A percentile compares a stretch with the other conserved stretches of the same genome.
These are phyloP conservation scores for Chaetodon auriga DNA, from an alignment of 2,113 vertebrate species.

Conservation along the genomic window DNA sequence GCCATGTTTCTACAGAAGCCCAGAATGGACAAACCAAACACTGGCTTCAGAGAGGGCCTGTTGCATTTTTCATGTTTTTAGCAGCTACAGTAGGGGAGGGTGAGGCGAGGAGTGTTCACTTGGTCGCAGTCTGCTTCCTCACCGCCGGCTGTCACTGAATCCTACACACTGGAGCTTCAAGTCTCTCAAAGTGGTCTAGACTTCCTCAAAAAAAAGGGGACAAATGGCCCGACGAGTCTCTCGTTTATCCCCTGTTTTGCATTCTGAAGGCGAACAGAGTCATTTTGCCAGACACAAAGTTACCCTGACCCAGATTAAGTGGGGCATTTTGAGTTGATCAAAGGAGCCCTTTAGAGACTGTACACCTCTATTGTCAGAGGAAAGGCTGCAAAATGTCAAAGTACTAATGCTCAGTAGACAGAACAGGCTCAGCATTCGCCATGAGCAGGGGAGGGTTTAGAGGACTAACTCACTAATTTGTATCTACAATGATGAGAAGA, in stretches of 20 bases:
- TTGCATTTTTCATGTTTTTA: no score
- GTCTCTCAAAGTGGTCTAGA: slow-evolving; percentile 2
- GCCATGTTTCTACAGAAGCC: no score
- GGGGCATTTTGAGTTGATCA: slow-evolving; percentile 70
- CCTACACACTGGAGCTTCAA: not conserved
- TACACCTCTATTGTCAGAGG: slow-evolving; percentile 60
- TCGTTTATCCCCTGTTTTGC: slow-evolving; percentile 23
- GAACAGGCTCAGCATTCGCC: slow-evolving; percentile 18
- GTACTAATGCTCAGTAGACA: slow-evolving; percentile 38
- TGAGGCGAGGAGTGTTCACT: no score
- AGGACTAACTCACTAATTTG: not conserved
- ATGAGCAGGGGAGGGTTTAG: slow-evolving; percentile 2
- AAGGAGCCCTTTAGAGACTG: slow-evolving; percentile 61
- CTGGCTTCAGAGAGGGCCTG: no score
- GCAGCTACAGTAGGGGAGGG: no score
- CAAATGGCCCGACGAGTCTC: not conserved
- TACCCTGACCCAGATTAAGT: slow-evolving; percentile 54
- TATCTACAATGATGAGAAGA: not conserved
- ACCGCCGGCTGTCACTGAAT: no score
- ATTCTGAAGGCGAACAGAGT: slow-evolving; percentile 26
- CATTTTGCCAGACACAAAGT: slow-evolving; percentile 48
- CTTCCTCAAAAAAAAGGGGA: not conserved
- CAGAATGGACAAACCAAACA: no score
- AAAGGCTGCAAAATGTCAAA: slow-evolving; percentile 57
- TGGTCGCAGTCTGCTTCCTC: no score